Percentiles rank a stretch among this genome's conserved stretches.
phyloP scores from a whole-genome alignment of 1,140 invertebrate genomes.

The Lamellibrachia luymesi region DNA sequence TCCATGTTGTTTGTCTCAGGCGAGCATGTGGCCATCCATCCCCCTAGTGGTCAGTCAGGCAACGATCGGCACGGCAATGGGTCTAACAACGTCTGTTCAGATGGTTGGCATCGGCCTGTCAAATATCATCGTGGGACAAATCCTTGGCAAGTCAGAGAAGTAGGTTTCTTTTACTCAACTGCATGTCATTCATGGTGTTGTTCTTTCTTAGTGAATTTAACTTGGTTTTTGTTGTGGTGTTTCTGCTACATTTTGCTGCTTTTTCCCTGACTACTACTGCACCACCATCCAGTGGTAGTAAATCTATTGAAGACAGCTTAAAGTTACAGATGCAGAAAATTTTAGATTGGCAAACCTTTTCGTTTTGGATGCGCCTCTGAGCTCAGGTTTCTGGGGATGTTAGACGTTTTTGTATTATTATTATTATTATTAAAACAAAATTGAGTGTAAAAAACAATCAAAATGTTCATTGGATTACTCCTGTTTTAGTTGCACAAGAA shows the following conservation, averaged over 20 bases:
- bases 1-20: conserved; percentile 36
- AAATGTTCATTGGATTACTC: background rate
- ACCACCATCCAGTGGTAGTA: background rate
- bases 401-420: too few relatives aligned
- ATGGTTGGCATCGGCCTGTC: conserved; percentile 59
- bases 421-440: background rate
- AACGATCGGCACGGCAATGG: conserved; percentile 57
- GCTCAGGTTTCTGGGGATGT: too few relatives aligned
- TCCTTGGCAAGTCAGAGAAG: conserved; percentile 43
- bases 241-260: background rate
- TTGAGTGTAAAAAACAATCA: background rate
- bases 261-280: background rate
- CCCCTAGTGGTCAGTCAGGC: conserved; percentile 55
- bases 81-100: conserved; percentile 57
- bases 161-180: background rate
- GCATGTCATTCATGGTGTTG: background rate
- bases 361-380: too few relatives aligned
- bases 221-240: background rate
- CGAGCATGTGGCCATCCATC: conserved; percentile 58
- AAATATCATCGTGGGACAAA: conserved; percentile 56
- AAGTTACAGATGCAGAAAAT: background rate
- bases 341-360: too few relatives aligned
- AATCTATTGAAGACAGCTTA: background rate
- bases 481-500: background rate
- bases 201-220: background rate